Evolutionary conservation across 2,113 vertebrate species (phyloP).

Genomic region (Carassius carassius): DNA sequence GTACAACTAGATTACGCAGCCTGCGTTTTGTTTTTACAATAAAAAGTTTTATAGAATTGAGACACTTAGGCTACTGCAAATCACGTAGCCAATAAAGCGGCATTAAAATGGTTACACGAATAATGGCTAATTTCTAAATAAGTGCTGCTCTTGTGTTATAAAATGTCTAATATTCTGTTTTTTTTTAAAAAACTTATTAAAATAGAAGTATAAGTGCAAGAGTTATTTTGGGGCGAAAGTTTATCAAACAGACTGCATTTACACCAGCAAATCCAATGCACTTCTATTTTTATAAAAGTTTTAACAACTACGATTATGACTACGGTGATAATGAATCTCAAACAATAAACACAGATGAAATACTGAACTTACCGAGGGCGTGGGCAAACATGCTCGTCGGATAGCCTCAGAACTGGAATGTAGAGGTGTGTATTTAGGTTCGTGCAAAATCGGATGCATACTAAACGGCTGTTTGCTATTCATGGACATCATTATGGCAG

Average conservation of each 20-base stretch:
- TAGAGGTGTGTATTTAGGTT: conserved; percentile 88
- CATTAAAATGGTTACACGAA: background rate
- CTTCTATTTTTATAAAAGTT: background rate
- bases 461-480: conserved; percentile 93
- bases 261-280: background rate
- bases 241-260: background rate
- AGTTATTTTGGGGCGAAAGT: background rate
- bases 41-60: background rate
- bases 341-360: background rate
- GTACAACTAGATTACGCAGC: background rate
- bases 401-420: conserved; percentile 89
- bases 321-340: background rate
- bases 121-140: background rate
- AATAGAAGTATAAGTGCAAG: background rate
- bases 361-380: conserved; percentile 81
- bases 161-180: background rate
- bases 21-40: background rate
- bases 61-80: background rate
- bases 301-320: background rate
- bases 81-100: background rate
- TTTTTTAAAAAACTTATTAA: background rate
- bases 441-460: conserved; percentile 91
- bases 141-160: background rate
- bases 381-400: conserved; percentile 86
- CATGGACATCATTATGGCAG: conserved; percentile 91